Base-by-base conservation (phyloP, 1,140 invertebrate species). In the Drosophila elegans region DNA sequence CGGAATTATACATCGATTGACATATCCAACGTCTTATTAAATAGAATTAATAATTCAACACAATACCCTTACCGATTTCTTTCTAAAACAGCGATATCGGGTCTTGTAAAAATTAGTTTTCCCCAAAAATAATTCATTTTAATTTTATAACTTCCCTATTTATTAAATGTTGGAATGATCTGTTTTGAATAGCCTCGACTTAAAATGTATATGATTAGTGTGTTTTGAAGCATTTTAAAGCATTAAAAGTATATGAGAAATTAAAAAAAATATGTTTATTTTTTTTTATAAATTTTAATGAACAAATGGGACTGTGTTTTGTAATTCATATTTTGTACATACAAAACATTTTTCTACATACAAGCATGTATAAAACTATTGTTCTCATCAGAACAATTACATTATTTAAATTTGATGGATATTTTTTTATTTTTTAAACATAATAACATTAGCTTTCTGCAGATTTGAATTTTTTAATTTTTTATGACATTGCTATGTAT, bases 331-430 rank as follows among this genome's bases (percentile, higher is more conserved):
- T 48, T 9, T 3, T 11, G 25, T 29, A 46, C 46, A 45, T 53
- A 64, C 36, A 42, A 36, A 45, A 52, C 36, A 68, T 45, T 16
- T 62, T 2, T 49, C 21, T 51, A 59, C 42, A 16, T 49, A 44
- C 44, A 64, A 67, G 29, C 42, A 54, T 13, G 49, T 72, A 73
- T 60, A 72, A 73, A 72, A 73, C 66, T 45, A 49, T 60, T 72
- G 41, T 32, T 52, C 55, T 39, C 10, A 38, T 68, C 12, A 68
- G 62, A 69, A 68, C 66, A 67, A 29, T 54, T 49, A 48, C 61
- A 13, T 32, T 34, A 34, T 39, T 53, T 16, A 13, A 74, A 34
- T 29, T 51, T 27, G n/a, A 36, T 38, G 6, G 25, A 3, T 64
- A 4, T 38, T 41, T 27, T 11, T 42, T 39, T 5, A 27, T 41